A percentile compares a stretch with the other conserved stretches of the same genome.
phyloP scores from a whole-genome alignment of 2,797 vertebrate species.

The Gymnothorax javanicus region DNA sequence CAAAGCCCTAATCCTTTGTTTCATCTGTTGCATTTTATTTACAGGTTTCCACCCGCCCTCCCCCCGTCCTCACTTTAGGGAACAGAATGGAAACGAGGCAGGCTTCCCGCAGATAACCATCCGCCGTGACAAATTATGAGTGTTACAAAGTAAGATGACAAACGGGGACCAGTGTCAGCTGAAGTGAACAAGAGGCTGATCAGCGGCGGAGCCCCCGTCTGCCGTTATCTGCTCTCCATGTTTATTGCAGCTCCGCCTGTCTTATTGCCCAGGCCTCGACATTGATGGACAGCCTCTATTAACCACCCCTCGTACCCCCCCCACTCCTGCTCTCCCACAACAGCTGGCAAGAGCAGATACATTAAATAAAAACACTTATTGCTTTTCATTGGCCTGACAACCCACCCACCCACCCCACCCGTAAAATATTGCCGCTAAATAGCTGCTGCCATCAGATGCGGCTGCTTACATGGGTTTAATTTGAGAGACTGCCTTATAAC shows the following conservation, averaged over 20 bases:
- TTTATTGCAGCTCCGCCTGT: slow-evolving; percentile 89
- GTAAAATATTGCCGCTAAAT: slow-evolving; percentile 94
- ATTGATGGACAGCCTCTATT: slow-evolving; percentile 98
- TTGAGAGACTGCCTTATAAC: slow-evolving; percentile 91
- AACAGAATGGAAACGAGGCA: slow-evolving; percentile 47
- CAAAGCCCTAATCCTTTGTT: slow-evolving; percentile 46
- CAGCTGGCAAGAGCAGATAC: slow-evolving; percentile 96
- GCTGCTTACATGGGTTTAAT: slow-evolving; percentile 98
- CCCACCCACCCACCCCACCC: slow-evolving; percentile 43
- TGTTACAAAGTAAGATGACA: slow-evolving; percentile 83
- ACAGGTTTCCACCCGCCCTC: slow-evolving; percentile 6
- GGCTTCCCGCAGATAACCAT: slow-evolving; percentile 59
- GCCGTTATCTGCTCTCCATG: slow-evolving; percentile 88
- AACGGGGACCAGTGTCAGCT: slow-evolving; percentile 69
- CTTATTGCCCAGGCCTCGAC: slow-evolving; percentile 85
- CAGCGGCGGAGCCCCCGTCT: slow-evolving; percentile 57
- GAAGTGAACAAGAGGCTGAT: slow-evolving; percentile 86
- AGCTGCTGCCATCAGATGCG: slow-evolving; percentile 90
- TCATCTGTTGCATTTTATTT: too few species aligned
- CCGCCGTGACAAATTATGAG: slow-evolving; percentile 70
- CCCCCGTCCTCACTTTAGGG: slow-evolving; percentile 47
- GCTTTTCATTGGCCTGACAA: slow-evolving; percentile 88
- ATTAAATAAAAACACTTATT: slow-evolving; percentile 96
- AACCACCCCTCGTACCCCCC: slow-evolving; percentile 60
- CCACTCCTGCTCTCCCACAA: slow-evolving; percentile 72